Percentiles rank a stretch among this genome's conserved stretches.
Conservation (phyloP, 2,797 vertebrate genomes). For the Propithecus deckenii region DNA sequence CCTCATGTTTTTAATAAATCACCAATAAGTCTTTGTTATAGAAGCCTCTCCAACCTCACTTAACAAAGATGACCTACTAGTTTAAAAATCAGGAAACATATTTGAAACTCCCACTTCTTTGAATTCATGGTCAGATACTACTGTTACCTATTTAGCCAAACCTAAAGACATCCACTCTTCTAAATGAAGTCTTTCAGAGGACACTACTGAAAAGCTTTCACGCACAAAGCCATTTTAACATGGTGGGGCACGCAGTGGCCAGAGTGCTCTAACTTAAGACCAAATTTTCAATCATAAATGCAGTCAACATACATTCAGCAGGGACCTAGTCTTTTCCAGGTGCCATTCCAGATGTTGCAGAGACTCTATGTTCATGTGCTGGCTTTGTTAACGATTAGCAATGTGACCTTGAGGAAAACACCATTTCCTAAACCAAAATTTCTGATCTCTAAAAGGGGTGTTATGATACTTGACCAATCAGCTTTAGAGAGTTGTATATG, state of each 20-base stretch:
- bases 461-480: not conserved
- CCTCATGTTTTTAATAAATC: not conserved
- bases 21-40: not conserved
- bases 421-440: not conserved
- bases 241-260: not conserved
- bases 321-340: not conserved
- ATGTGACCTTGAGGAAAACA: not conserved
- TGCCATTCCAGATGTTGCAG: not conserved
- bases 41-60: not conserved
- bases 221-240: not conserved
- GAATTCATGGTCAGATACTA: not conserved
- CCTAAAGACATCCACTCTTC: not conserved
- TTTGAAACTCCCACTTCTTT: not conserved
- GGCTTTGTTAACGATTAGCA: not conserved
- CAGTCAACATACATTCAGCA: not conserved
- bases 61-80: not conserved
- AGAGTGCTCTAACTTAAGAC: not conserved
- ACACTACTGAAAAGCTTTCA: not conserved
- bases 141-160: not conserved
- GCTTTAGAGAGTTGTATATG: not conserved
- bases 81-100: not conserved
- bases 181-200: not conserved
- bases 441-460: not conserved
- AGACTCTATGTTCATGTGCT: not conserved
- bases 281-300: not conserved